Evolutionary conservation across 2,888 invertebrate genomes (phyloP).

Genomic region (Lithophane socia): DNA sequence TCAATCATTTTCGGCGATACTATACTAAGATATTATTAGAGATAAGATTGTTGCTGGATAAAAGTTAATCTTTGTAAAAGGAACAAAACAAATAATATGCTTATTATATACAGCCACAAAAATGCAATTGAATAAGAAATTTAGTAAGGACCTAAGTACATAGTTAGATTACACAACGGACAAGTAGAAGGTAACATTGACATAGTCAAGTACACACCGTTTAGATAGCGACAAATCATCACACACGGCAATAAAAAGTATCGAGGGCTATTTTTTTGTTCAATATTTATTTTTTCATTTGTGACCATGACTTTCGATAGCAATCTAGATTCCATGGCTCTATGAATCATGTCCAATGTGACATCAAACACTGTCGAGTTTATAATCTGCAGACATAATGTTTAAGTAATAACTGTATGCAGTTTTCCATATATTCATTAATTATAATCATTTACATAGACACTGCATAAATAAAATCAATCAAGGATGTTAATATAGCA

Average conservation of each 20-base stretch:
- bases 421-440: slow-evolving; percentile 17
- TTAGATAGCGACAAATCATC: slow-evolving; percentile 40
- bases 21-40: neutral
- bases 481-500: slow-evolving; percentile 30
- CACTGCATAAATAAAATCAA: slow-evolving; percentile 1
- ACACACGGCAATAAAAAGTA: slow-evolving; percentile 25
- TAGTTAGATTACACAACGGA: slow-evolving; percentile 33
- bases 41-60: slow-evolving; percentile 50
- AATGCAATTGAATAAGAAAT: slow-evolving; percentile 39
- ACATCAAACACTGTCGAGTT: slow-evolving; percentile 2
- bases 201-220: slow-evolving; percentile 25
- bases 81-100: slow-evolving; percentile 37
- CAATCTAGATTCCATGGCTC: slow-evolving; percentile 19
- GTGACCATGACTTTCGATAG: slow-evolving; percentile 19
- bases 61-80: slow-evolving; percentile 19
- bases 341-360: slow-evolving; percentile 5
- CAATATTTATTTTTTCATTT: slow-evolving; percentile 10
- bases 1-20: slow-evolving; percentile 29
- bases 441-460: slow-evolving; percentile 16
- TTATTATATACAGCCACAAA: slow-evolving; percentile 59
- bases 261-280: slow-evolving; percentile 2
- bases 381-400: slow-evolving; percentile 9
- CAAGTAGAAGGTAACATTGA: slow-evolving; percentile 38
- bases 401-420: slow-evolving; percentile 9
- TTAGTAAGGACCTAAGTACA: slow-evolving; percentile 14